These are phyloP conservation scores for Leptothorax acervorum DNA, from an alignment of 2,888 invertebrate genomes.

Conservation along the genomic window DNA sequence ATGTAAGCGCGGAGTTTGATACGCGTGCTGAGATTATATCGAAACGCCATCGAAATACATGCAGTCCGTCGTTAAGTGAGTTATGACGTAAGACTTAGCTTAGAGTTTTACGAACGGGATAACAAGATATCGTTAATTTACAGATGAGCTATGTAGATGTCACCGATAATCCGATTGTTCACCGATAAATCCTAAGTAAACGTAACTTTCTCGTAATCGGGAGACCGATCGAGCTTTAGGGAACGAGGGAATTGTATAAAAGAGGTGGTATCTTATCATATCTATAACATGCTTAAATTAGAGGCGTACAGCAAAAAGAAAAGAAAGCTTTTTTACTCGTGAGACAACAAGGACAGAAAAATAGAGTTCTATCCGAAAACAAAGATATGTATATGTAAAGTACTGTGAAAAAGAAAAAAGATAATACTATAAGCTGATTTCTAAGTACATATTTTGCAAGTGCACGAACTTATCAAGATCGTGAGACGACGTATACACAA, in stretches of 20 bases:
- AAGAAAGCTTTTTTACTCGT: slow-evolving; percentile 79
- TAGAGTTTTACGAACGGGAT: slow-evolving; percentile 42
- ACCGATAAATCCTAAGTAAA: slow-evolving; percentile 45
- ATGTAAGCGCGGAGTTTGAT: slow-evolving; percentile 40
- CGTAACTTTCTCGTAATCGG: slow-evolving; percentile 51
- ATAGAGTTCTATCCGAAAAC: slow-evolving; percentile 57
- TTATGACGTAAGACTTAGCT: slow-evolving; percentile 48
- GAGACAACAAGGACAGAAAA: slow-evolving; percentile 60
- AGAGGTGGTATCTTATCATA: slow-evolving; percentile 75
- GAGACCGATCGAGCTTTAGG: slow-evolving; percentile 64
- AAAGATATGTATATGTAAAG: slow-evolving; percentile 52
- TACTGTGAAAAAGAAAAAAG: slow-evolving; percentile 39
- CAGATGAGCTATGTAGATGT: slow-evolving; percentile 31
- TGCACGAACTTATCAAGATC: slow-evolving; percentile 67
- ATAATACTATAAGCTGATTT: slow-evolving; percentile 73
- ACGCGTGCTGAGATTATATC: slow-evolving; percentile 47
- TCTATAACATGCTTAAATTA: slow-evolving; percentile 82
- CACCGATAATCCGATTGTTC: slow-evolving; percentile 50
- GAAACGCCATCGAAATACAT: slow-evolving; percentile 44
- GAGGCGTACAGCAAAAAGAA: slow-evolving; percentile 59
- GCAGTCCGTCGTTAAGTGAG: slow-evolving; percentile 50
- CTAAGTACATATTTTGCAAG: slow-evolving; percentile 77
- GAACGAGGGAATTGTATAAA: slow-evolving; percentile 55
- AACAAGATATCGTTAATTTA: slow-evolving; percentile 38
- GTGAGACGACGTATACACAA: slow-evolving; percentile 66